Evolutionary conservation across 2,888 invertebrate species (phyloP), one percentile per base, ranked within the genome.

Genomic region (Dinocampus coccinellae): DNA sequence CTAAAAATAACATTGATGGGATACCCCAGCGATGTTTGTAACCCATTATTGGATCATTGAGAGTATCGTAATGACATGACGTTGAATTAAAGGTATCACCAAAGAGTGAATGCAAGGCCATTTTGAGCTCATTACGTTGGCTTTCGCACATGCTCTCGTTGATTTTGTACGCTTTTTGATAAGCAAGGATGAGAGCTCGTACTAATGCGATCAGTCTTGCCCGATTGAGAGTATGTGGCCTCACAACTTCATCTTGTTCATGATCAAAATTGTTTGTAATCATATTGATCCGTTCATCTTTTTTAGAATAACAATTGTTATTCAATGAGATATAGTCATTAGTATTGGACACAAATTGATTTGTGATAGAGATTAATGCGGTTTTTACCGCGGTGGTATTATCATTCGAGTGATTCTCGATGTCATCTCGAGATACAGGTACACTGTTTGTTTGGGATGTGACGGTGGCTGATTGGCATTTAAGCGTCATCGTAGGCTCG

Each of bases 1-100:
- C 89, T 74, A 95, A 90, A 76, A 93, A 90, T 81, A 94, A 88
- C 66, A 90, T 89, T 57, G 89, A 89, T 73, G 92, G 90, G 69
- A 91, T 90, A 58, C 92, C 92, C 92, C 92, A 92, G 76, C 87
- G 83, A 72, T 78, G 74, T 69, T 85, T 87, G 75, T 87, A 87
- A 39, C 77, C 80, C 26, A 75, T 70, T 33, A 80, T 79, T 26
- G 80, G 77, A 64, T 82, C 76, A 67, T 70, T 55, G 34, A 61
- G 68, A 39, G 68, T 66, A 69, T 75, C 39, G 34, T 58, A 61
- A 57, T 52, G 53, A 42, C 34, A 52, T 33, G 24, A 55, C 20
- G 24, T 55, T 36, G 42, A 65, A 63, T 61, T 75, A 73, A 61
- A 58, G 55, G 61, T 63, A 39, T 66, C 73, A 26, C 73, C 70